Evolutionary conservation across 1,140 invertebrate genomes (phyloP).

Genomic region (Reticulitermes speratus): DNA sequence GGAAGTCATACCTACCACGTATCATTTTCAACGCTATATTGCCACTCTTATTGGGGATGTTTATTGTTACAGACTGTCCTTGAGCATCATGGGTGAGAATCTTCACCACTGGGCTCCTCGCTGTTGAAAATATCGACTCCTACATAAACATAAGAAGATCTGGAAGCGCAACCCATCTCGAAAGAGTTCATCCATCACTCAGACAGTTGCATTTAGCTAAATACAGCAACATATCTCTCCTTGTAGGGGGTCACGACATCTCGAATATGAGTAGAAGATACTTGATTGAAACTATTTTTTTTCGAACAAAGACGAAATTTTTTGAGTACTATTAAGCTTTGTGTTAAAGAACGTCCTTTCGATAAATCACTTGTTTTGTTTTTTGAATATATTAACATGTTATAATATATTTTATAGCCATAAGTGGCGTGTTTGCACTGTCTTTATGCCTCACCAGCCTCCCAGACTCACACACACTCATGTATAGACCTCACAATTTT

Average conservation of each 20-base stretch:
- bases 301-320: not conserved
- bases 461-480: no score
- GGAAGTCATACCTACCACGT: no score
- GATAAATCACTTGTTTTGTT: not conserved
- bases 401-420: not conserved
- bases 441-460: no score
- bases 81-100: not conserved
- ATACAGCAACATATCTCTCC: not conserved
- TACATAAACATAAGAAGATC: not conserved
- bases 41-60: not conserved
- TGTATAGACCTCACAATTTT: no score
- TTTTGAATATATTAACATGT: no score
- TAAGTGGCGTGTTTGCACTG: no score
- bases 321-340: not conserved
- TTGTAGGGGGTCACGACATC: not conserved
- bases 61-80: not conserved
- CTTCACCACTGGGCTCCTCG: not conserved
- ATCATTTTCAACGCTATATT: not conserved
- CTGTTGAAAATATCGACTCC: not conserved
- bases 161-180: not conserved
- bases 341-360: not conserved
- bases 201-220: constrained; percentile 5
- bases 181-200: not conserved
- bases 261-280: not conserved
- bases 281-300: not conserved